A percentile compares a stretch with the other conserved stretches of the same genome.
phyloP scores from a whole-genome alignment of 2,888 invertebrate genomes.

The Buathra laborator region DNA sequence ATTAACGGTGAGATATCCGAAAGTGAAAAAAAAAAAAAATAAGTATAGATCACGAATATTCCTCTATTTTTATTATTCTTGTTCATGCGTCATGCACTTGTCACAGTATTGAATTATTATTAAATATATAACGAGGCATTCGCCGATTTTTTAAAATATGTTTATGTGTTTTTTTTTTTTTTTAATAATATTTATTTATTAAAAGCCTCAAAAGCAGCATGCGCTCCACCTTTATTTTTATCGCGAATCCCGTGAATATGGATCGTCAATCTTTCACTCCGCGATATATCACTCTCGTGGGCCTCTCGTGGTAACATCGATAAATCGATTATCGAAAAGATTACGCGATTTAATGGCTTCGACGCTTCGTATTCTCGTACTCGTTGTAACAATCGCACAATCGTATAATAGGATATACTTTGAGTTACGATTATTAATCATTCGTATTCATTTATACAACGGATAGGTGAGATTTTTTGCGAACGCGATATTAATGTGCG shows the following conservation, averaged over 20 bases:
- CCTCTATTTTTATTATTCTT: conserved; percentile 44
- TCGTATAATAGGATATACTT: not conserved
- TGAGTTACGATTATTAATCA: not conserved
- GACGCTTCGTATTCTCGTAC: not conserved
- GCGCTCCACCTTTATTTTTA: conserved; percentile 54
- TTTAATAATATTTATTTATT: conserved; percentile 49
- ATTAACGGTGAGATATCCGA: conserved; percentile 21
- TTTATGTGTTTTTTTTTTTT: conserved; percentile 44
- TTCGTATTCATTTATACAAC: conserved; percentile 49
- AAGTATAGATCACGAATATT: conserved; percentile 7
- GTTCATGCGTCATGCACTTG: conserved; percentile 69
- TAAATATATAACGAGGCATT: conserved; percentile 33
- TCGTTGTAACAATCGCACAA: conserved; percentile 3
- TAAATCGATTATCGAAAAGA: not conserved
- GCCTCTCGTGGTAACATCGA: not conserved
- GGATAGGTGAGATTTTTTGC: conserved; percentile 67
- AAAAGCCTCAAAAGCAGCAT: conserved; percentile 65
- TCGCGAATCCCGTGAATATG: conserved; percentile 9
- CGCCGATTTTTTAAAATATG: conserved; percentile 31
- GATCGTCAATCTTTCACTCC: conserved; percentile 64
- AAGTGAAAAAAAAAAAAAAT: not conserved
- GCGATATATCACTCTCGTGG: conserved; percentile 57
- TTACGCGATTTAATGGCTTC: not conserved
- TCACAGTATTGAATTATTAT: conserved; percentile 63
- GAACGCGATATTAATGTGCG: conserved; percentile 76